A percentile compares a stretch with the other conserved stretches of the same genome.
Conservation (phyloP, 2,797 vertebrate genomes). For the Sebastes elongatus region DNA sequence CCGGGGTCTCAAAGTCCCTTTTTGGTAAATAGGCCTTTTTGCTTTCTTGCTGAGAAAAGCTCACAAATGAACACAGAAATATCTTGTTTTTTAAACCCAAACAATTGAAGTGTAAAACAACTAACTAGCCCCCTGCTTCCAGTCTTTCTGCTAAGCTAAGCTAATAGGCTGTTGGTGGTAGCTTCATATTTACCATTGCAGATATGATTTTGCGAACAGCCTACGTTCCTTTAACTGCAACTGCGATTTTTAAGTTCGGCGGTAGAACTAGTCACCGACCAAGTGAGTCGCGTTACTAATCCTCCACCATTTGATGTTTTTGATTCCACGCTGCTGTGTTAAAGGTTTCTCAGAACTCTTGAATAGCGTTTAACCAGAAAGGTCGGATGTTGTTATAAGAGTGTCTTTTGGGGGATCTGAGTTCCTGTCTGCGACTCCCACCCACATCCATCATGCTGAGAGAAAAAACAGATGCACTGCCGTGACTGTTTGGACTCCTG, state of each 20-base stretch:
- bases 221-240: background rate
- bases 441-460: conserved; percentile 78
- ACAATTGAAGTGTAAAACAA: background rate
- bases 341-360: conserved; percentile 68
- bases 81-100: too few species aligned
- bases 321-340: conserved; percentile 21
- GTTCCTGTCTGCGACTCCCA: conserved; percentile 83
- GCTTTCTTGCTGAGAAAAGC: background rate
- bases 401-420: conserved; percentile 70
- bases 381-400: conserved; percentile 77
- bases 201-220: background rate
- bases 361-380: conserved; percentile 74
- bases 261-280: background rate
- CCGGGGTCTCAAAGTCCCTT: background rate
- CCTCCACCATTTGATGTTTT: conserved; percentile 6
- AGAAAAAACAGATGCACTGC: conserved; percentile 79
- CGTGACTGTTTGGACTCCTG: conserved; percentile 40
- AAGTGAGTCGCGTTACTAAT: background rate
- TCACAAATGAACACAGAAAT: too few species aligned
- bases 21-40: background rate
- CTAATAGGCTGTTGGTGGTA: background rate
- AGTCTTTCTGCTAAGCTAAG: background rate
- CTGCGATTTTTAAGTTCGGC: background rate
- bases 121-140: background rate
- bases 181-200: background rate